phyloP scores from a whole-genome alignment of 2,888 invertebrate species.

The Caenorhabditis sp. region DNA sequence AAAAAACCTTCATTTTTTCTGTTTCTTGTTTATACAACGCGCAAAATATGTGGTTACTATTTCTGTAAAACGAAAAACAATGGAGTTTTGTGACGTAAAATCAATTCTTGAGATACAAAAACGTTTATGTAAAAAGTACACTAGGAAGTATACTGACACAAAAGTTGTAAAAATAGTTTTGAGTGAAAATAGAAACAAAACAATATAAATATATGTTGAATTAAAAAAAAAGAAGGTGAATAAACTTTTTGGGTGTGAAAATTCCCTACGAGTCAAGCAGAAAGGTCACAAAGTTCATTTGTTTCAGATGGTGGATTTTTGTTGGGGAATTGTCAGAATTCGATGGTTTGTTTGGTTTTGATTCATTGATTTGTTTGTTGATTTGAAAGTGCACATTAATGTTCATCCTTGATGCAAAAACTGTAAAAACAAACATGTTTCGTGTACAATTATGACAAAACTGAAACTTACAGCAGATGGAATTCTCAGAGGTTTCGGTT shows the following conservation, averaged over 20 bases:
- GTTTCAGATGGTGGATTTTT: not conserved
- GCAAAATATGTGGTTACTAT: not conserved
- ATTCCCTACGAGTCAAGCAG: slow-evolving; percentile 40
- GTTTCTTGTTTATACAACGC: not conserved
- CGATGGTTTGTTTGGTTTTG: slow-evolving; percentile 6
- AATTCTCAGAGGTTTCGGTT: slow-evolving; percentile 27
- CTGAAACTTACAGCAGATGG: slow-evolving; percentile 26
- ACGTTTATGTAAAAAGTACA: slow-evolving; percentile 13
- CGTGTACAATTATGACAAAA: no score
- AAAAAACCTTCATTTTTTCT: not conserved
- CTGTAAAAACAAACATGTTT: slow-evolving; percentile 11
- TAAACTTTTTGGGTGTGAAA: slow-evolving; percentile 6
- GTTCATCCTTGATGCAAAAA: slow-evolving; percentile 32
- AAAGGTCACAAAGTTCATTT: slow-evolving; percentile 6
- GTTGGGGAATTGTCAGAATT: slow-evolving; percentile 46
- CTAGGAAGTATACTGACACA: slow-evolving; percentile 35
- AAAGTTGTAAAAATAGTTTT: not conserved
- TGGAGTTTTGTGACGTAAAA: not conserved
- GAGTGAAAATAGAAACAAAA: slow-evolving; percentile 10
- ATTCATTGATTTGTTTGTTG: not conserved
- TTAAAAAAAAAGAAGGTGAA: slow-evolving; percentile 13
- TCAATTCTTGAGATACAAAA: not conserved
- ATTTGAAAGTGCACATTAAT: not conserved
- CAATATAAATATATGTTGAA: slow-evolving; percentile 7
- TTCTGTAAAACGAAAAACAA: not conserved